Percentiles rank a stretch among this genome's conserved stretches.
Evolutionary conservation across 2,797 vertebrate species (phyloP).

Genomic region (Carapus acus): DNA sequence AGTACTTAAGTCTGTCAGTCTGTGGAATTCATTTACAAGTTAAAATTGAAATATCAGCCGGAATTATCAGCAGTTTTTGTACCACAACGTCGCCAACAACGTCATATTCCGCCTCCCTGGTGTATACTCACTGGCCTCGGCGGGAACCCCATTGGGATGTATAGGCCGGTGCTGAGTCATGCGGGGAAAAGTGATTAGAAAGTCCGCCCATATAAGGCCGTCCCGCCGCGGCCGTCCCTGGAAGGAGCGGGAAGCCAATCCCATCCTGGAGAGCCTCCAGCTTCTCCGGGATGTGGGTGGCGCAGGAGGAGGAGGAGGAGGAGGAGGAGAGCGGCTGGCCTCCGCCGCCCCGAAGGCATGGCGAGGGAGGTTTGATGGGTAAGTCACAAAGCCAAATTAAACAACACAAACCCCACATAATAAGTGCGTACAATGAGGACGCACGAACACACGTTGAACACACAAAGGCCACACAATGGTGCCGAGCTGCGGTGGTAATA

Average conservation of each 20-base stretch:
- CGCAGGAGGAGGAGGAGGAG: slow-evolving; percentile 42
- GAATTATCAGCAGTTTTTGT: background rate
- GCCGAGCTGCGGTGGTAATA: too few relatives aligned
- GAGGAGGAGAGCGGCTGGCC: slow-evolving; percentile 36
- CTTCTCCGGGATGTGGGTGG: slow-evolving; percentile 42
- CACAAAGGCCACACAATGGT: too few relatives aligned
- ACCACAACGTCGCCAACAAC: background rate
- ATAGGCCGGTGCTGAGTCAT: slow-evolving; percentile 54
- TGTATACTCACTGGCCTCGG: background rate
- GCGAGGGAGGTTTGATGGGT: slow-evolving; percentile 26
- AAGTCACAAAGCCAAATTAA: slow-evolving; percentile 29
- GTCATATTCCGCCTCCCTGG: background rate
- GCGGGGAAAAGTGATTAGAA: slow-evolving; percentile 35
- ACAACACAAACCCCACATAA: too few relatives aligned
- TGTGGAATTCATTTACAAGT: background rate
- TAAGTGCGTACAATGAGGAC: too few relatives aligned
- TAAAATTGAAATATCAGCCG: background rate
- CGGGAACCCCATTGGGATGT: slow-evolving; percentile 27
- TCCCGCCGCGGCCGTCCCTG: slow-evolving; percentile 54
- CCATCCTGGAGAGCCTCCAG: slow-evolving; percentile 66
- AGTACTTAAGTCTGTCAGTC: background rate
- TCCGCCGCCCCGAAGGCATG: slow-evolving; percentile 41
- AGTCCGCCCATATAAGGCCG: slow-evolving; percentile 70
- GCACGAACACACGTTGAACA: too few relatives aligned
- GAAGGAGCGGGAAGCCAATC: slow-evolving; percentile 71